Evolutionary conservation across 64 coral and sea anemone species (phyloP), one percentile per base, ranked within the genome.

Genomic region (Actinia equina): DNA sequence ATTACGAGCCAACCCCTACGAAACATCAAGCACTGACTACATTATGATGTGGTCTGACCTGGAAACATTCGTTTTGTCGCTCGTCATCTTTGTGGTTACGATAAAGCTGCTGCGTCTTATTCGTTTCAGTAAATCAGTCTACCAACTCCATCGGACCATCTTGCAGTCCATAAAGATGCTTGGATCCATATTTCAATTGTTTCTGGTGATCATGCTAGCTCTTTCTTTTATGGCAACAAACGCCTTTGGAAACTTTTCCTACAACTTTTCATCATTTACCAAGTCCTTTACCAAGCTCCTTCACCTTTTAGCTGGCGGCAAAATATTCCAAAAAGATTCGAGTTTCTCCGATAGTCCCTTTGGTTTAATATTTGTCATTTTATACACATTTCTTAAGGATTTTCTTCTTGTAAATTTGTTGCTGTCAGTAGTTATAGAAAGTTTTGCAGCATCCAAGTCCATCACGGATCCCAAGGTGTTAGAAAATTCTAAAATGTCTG

Each of bases 41-140:
- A 91, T 91, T 25, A 71, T 95, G 7, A 58, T 85, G 8, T 95
- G 94, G 94, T 88, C 84, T 44, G 79, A 62, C n/a, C 81, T 88
- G 7, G 94, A 95, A 59, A 92, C 82, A 42, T 86, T 86, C 10
- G 86, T 95, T 63, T 25, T 95, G 46, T 95, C 94, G 57, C 20
- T 92, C 23, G 89, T 91, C 16, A 91, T 92, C 9, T 95, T 92
- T 8, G 84, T 92, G 15, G 89, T 88, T 15, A 95, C 94, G 15
- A 52, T 86, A 9, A 95, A 95, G 43, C 77, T 95, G 2, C 82
- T 95, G 44, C 83, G 82, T 1, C 70, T 95, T 14, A 86, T 95
- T 71, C 89, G 94, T 2, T 95, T 92, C 54, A 95, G 88, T 63
- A 83, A 80, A 15, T 85, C 92, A 62, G 88, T 95, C 3, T 82